A percentile compares a stretch with the other conserved stretches of the same genome.
phyloP scores from a whole-genome alignment of 2,797 vertebrate species.

The Fundulus diaphanus region DNA sequence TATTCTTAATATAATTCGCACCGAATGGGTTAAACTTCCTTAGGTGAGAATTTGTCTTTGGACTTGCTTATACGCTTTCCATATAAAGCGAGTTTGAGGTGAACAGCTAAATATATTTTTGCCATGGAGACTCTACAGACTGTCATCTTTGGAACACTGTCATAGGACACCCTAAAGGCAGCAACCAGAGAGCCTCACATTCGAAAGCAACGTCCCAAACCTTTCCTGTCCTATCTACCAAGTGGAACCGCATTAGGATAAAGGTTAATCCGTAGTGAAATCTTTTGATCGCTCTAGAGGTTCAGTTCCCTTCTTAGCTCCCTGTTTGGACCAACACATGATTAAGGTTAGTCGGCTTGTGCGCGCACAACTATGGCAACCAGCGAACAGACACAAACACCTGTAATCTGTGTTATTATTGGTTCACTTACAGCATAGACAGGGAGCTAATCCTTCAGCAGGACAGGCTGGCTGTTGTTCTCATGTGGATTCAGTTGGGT shows the following conservation, averaged over 20 bases:
- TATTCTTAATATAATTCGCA: constrained; percentile 14
- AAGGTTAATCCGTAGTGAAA: constrained; percentile 37
- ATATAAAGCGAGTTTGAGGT: constrained; percentile 73
- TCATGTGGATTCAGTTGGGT: constrained; percentile 69
- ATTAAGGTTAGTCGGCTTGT: constrained; percentile 45
- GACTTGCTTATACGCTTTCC: constrained; percentile 44
- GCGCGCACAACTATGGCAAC: constrained; percentile 38
- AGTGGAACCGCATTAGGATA: constrained; percentile 24
- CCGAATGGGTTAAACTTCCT: constrained; percentile 14
- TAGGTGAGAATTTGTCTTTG: constrained; percentile 30
- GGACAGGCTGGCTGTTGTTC: constrained; percentile 64
- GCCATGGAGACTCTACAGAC: constrained; percentile 39
- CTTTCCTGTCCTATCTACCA: constrained; percentile 33
- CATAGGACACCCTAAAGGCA: constrained; percentile 62
- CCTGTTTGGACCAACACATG: constrained; percentile 30
- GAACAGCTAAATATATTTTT: constrained; percentile 82
- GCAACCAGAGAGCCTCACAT: constrained; percentile 30
- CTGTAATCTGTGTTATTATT: constrained; percentile 78
- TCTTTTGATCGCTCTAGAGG: constrained; percentile 13
- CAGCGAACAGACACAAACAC: constrained; percentile 39
- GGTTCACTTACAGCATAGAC: constrained; percentile 77
- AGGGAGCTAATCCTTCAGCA: constrained; percentile 72
- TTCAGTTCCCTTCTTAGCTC: constrained; percentile 9
- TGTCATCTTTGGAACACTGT: constrained; percentile 64
- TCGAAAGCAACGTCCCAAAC: constrained; percentile 39